Evolutionary conservation across 2,797 vertebrate species (phyloP), one percentile per base, ranked within the genome.

Genomic region (Anguilla megastoma): DNA sequence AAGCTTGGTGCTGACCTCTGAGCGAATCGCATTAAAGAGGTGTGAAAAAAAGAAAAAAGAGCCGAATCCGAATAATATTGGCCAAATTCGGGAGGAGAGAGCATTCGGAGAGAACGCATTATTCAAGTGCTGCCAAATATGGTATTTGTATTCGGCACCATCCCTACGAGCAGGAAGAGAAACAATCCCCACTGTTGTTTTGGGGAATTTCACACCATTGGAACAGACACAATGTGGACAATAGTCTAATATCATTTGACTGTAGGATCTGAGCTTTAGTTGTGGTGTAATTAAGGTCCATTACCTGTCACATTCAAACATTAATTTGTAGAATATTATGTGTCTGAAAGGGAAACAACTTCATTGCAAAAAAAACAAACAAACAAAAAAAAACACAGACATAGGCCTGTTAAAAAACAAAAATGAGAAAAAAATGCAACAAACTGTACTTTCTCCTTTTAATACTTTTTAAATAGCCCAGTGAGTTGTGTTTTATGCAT

Each of bases 401-500:
- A 80, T 45, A 48, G 10, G 18, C 36, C 33, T 41, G 4, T 3
- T 41, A 48, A 79, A 76, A 74, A 33, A 18, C 2, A n/a, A n/a
- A 24, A n/a, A 52, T 52, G 50, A 52, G 6, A 74, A 24, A 7
- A 79, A 79, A 21, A 24, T 41, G 12, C 33, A 79, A 45, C 36
- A 79, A 41, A 79, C 16, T 24, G 33, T 1, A 82, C 79, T 24
- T 48, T 82, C 45, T 48, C 24, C 24, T 82, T 33, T 21, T 0
- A 48, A n/a, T 82, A 82, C 79, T 82, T 82, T 48, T 45, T 24
- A 48, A 82, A 50, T 82, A 48, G 79, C 41, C 7, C 79, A 82
- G 79, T 50, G 45, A 79, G 16, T 79, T 24, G 33, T 45, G 93
- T 95, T 94, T 96, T 95, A 94, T 96, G 94, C 95, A 95, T 95